Percentiles rank a stretch among this genome's conserved stretches.
phyloP scores from a whole-genome alignment of 2,888 invertebrate genomes.

The Agrochola litura region DNA sequence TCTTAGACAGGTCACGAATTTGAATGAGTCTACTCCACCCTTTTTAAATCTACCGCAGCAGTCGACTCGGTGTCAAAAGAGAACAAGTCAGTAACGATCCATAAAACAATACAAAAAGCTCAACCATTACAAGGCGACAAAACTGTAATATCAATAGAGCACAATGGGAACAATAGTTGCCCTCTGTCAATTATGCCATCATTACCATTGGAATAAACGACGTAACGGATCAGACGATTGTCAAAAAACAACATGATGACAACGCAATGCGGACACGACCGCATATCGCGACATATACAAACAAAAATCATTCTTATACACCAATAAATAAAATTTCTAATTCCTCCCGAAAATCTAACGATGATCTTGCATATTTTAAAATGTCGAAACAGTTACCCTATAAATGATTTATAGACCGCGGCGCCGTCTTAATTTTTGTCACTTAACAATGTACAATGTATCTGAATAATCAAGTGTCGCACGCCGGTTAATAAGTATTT shows the following conservation, averaged over 20 bases:
- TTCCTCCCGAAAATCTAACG: conserved; percentile 57
- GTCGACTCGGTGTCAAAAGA: conserved; percentile 78
- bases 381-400: conserved; percentile 83
- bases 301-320: conserved; percentile 77
- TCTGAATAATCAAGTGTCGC: conserved; percentile 78
- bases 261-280: conserved; percentile 74
- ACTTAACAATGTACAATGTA: conserved; percentile 83
- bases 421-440: conserved; percentile 83
- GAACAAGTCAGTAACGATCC: conserved; percentile 79
- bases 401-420: conserved; percentile 86
- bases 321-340: conserved; percentile 73
- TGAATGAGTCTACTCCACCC: conserved; percentile 84
- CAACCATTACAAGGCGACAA: conserved; percentile 89
- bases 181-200: conserved; percentile 90
- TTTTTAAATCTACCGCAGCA: conserved; percentile 83
- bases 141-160: conserved; percentile 88
- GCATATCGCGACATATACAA: conserved; percentile 65
- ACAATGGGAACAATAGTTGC: conserved; percentile 90
- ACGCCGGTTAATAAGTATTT: conserved; percentile 69
- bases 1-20: conserved; percentile 73
- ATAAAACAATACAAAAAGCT: conserved; percentile 85
- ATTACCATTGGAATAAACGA: conserved; percentile 89
- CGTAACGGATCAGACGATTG: conserved; percentile 87
- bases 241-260: conserved; percentile 86
- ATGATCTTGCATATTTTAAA: conserved; percentile 83